These are phyloP conservation scores for Cristatella mucedo DNA, from an alignment of 2,888 invertebrate species.

Conservation along the genomic window DNA sequence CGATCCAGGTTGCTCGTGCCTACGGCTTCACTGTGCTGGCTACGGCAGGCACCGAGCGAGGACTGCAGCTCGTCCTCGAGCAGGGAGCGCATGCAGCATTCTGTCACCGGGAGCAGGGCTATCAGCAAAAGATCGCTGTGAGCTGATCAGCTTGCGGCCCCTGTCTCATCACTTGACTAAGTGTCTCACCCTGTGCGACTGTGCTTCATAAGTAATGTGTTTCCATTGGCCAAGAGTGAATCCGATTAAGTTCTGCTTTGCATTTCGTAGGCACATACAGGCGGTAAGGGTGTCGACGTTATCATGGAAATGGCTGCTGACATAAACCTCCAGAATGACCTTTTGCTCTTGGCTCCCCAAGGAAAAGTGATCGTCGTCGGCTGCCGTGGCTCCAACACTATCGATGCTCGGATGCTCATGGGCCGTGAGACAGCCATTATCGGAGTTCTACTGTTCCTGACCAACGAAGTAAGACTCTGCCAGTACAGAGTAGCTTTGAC, in stretches of 20 bases:
- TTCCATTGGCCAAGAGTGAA: too few relatives aligned
- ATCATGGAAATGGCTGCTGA: constrained; percentile 47
- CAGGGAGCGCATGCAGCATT: constrained; percentile 42
- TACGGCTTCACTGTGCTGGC: constrained; percentile 39
- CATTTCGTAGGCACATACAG: constrained; percentile 31
- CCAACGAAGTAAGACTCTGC: too few relatives aligned
- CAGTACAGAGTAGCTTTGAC: too few relatives aligned
- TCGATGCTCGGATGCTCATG: too few relatives aligned
- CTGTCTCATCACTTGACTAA: too few relatives aligned
- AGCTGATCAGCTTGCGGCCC: too few relatives aligned
- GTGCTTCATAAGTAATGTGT: too few relatives aligned
- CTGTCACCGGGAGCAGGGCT: constrained; percentile 41
- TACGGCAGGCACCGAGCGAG: constrained; percentile 42
- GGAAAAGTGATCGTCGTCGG: constrained; percentile 41
- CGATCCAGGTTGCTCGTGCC: constrained; percentile 41
- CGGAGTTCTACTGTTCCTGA: too few relatives aligned
- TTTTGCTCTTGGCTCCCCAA: constrained; percentile 34
- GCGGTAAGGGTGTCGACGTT: constrained; percentile 40
- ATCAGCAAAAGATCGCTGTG: constrained; percentile 38
- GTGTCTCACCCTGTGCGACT: too few relatives aligned
- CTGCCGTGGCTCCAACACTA: too few relatives aligned
- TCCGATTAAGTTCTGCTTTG: too few relatives aligned
- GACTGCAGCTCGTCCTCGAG: constrained; percentile 36
- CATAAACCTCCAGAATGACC: constrained; percentile 42
- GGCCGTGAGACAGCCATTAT: too few relatives aligned